Percentiles rank a stretch among this genome's conserved stretches.
Conservation (phyloP, 2,113 vertebrate species). For the Eleginops maclovinus region DNA sequence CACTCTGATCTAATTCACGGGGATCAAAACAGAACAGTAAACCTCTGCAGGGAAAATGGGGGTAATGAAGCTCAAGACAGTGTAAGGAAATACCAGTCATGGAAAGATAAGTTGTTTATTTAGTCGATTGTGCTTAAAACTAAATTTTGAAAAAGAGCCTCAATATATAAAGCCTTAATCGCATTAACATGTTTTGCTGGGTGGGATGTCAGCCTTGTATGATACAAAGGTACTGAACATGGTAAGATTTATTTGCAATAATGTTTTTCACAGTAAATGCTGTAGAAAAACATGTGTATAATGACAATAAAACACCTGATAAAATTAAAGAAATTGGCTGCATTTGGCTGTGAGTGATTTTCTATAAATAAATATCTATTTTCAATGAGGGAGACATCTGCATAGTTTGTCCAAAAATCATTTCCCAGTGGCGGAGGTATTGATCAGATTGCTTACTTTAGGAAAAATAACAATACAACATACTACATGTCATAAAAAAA, state of each 20-base stretch:
- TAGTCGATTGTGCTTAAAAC: neutral
- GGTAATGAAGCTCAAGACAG: neutral
- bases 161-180: no score
- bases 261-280: neutral
- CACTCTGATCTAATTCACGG: conserved; percentile 47
- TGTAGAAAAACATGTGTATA: neutral
- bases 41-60: neutral
- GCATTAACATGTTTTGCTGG: no score
- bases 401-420: no score
- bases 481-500: no score
- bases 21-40: conserved; percentile 7
- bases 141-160: no score
- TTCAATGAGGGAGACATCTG: neutral
- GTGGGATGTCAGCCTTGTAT: neutral
- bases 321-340: neutral
- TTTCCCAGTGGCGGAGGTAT: no score
- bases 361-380: neutral
- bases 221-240: neutral
- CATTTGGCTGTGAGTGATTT: neutral
- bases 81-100: neutral
- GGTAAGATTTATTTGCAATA: neutral
- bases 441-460: no score
- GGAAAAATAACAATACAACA: no score
- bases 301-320: neutral
- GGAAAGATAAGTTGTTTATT: neutral